Evolutionary conservation across 2,888 invertebrate species (phyloP), one percentile per base, ranked within the genome.

Genomic region (Pharmacophagus antenor): DNA sequence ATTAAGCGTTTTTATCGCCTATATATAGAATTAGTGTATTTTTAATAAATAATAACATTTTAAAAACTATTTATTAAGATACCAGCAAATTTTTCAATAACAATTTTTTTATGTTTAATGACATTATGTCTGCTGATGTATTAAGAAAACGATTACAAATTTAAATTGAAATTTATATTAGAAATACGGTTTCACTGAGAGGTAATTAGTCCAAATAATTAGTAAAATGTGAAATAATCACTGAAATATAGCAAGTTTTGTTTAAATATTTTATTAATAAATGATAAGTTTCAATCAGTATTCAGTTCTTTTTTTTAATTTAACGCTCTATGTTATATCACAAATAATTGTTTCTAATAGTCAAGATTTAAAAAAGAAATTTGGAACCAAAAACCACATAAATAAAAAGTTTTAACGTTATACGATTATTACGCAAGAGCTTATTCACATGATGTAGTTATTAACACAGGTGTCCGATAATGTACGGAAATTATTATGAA

Each of bases 391-490:
- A 12, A 3, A 3, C 15, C 31, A 31, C 15, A 12, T 2, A 10
- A 10, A 10, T 31, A 31, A 31, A 31, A 31, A 15, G 15, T 12
- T 2, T 12, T 2, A 12, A 12, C 15, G 15, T 31, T 31, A 31
- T 31, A 31, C 31, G 2, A 31, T 31, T 12, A 31, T 10, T 31
- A 10, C 8, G 12, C 12, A 31, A 12, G 3, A 15, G 31, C 17
- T 42, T 42, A 42, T 41, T 23, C 12, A 31, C 46, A 17, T 46
- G 20, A 46, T 18, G 12, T 2, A 61, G 4, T 17, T 55, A 61
- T 58, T 59, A 48, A 2, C 27, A 17, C 55, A 55, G 55, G 31
- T 55, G 55, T 37, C 17, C 17, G 47, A 47, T 10, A 21, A 44
- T 54, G 44, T 44, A 25, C 37, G 47, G 55, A 55, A 55, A 55